Evolutionary conservation across 2,113 vertebrate genomes (phyloP).

Genomic region (Platysternon megacephalum): DNA sequence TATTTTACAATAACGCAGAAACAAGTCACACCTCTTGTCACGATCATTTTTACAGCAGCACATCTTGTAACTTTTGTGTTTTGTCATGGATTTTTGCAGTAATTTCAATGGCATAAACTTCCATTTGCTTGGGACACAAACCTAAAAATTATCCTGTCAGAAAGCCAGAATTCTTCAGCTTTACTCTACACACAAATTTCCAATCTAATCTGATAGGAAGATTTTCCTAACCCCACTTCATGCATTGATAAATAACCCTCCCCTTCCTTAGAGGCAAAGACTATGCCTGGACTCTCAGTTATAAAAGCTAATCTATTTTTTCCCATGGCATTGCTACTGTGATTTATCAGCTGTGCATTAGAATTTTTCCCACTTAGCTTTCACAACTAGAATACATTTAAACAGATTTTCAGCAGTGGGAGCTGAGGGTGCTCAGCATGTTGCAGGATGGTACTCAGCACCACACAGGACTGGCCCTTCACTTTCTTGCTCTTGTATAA

Average conservation of each 20-base stretch:
- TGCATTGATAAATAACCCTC: neutral
- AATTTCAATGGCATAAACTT: neutral
- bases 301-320: neutral
- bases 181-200: neutral
- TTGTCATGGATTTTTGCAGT: neutral
- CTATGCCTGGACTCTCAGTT: neutral
- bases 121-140: neutral
- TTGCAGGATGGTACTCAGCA: neutral
- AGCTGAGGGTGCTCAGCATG: neutral
- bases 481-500: neutral
- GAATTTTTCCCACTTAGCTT: neutral
- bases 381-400: neutral
- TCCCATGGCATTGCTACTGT: neutral
- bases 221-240: neutral
- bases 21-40: neutral
- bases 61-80: neutral
- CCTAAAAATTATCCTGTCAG: neutral
- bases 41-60: too few species aligned
- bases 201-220: neutral
- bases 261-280: neutral
- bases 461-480: neutral
- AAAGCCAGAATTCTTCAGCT: neutral
- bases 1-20: neutral
- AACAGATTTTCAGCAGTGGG: neutral
- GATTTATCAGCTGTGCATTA: neutral